A percentile compares a stretch with the other conserved stretches of the same genome.
Conservation (phyloP, 1,140 invertebrate species). For the Lamellibrachia luymesi region DNA sequence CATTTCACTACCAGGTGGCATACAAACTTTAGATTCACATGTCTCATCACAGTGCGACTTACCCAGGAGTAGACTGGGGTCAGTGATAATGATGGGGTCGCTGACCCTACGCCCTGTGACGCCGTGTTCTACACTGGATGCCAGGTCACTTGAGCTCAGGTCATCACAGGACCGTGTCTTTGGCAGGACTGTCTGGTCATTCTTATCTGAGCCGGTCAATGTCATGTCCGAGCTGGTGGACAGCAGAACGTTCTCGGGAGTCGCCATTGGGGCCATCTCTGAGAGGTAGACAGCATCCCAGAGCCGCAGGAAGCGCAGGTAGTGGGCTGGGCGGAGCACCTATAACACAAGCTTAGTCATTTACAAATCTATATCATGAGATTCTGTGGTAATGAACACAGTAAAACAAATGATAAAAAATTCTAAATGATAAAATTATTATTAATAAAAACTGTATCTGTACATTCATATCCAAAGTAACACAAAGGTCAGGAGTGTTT, state of each 20-base stretch:
- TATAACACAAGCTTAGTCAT: slow-evolving; percentile 46
- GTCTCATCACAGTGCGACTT: not conserved
- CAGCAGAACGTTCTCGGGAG: slow-evolving; percentile 54
- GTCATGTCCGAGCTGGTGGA: slow-evolving; percentile 26
- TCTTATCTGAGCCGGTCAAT: slow-evolving; percentile 44
- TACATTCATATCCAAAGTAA: too few species aligned
- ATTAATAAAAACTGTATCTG: too few species aligned
- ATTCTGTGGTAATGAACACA: not conserved
- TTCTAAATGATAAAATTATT: too few species aligned
- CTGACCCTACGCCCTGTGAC: slow-evolving; percentile 71
- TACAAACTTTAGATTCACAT: not conserved
- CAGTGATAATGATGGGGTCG: slow-evolving; percentile 70
- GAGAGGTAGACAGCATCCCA: slow-evolving; percentile 82
- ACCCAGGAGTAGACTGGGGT: slow-evolving; percentile 19
- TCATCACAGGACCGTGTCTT: slow-evolving; percentile 70
- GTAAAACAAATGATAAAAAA: not conserved
- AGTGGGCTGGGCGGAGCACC: slow-evolving; percentile 83
- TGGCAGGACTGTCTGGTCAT: slow-evolving; percentile 39
- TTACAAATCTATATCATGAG: not conserved
- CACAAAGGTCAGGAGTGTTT: too few species aligned
- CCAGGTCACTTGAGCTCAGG: slow-evolving; percentile 59
- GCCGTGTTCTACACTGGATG: slow-evolving; percentile 42
- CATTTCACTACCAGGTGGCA: not conserved
- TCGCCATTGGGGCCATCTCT: slow-evolving; percentile 39
- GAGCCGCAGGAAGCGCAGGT: slow-evolving; percentile 76